Evolutionary conservation across 23 tunicate species (phyloP), one percentile per base, ranked within the genome.

Genomic region (Halocynthia roretzi): DNA sequence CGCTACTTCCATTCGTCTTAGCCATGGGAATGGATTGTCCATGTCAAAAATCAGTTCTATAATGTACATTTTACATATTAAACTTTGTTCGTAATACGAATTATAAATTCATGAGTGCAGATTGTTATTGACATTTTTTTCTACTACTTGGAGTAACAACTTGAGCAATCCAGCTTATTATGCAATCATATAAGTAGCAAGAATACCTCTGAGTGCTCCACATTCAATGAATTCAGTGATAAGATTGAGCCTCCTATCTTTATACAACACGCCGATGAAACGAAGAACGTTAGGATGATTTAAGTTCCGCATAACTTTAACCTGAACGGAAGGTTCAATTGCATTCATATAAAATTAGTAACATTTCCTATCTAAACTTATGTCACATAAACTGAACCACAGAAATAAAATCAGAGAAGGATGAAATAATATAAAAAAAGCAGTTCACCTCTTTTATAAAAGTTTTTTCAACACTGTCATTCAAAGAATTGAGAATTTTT

Each of bases 211-310:
- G 17, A 94, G 71, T 5, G 98, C 81, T 60, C 98, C 98, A 57
- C 95, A 84, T 77, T 94, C 98, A 49, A 88, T 82, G 57, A 83
- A 94, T 77, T 94, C 95, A 5, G 98, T 80, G 19, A 94, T 84
- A 56, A 94, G 85, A 55, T 87, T 94, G 63, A 94, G 55, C 52
- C 80, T 57, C 72, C 67, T 84, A 52, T 83, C 93, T 71, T 84
- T 81, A 81, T 83, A 94, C 71, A 94, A 80, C n/a, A 94, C 94
- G 8, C 98, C 98, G 50, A 94, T 87, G 54, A 94, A 94, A 8
- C 80, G 89, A 7, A 94, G 82, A 6, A 94, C 98, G 52, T 94
- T 94, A 14, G 82, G 91, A 68, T 94, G 98, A 31, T 15, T 23
- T 23, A 94, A 62, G 67, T 84, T 83, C 23, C 95, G 61, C 95